Evolutionary conservation across 2,888 invertebrate genomes (phyloP), one percentile per base, ranked within the genome.

Genomic region (Sphecodes monilicornis): DNA sequence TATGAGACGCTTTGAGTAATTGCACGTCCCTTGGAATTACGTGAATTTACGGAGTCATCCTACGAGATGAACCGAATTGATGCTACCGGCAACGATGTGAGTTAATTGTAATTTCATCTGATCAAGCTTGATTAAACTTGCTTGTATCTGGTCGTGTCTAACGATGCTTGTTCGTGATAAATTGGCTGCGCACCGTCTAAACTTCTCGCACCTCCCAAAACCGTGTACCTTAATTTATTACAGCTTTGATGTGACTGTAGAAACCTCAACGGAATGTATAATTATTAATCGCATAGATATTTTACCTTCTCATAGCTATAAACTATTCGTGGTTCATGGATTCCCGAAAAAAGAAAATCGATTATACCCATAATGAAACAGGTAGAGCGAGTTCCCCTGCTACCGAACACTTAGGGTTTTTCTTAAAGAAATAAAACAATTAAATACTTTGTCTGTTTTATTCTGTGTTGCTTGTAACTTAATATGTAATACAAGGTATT

Each of bases 41-140:
- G 73, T 16, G 85, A 89, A 89, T 89, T 89, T 89, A 84, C 85
- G 82, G 76, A 80, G 81, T 86, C 74, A 79, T 89, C 80, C 69
- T 80, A 77, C 70, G 64, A 72, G 66, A 72, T 66, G 57, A 82
- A 26, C 36, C 72, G 84, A 84, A 83, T 72, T 72, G 60, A 78
- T 75, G 78, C 68, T 71, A 6, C 60, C 13, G 66, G 75, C 72
- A 76, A 72, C 72, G 72, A 69, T 54, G 84, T 54, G 78, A 60
- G 76, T 83, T 78, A 78, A 84, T 83, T 75, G 84, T 72, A 72
- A 83, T 84, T 82, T 83, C 84, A 60, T 83, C 77, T 72, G 78
- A 83, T 84, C 77, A 50, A 43, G 78, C 78, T 76, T 84, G 84
- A 73, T 83, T 83, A 76, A 83, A 85, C 84, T 76, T 73, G 76